phyloP scores from a whole-genome alignment of 30 jellyfish, hydroid and myxozoan species.

The Aurelia sp. region DNA sequence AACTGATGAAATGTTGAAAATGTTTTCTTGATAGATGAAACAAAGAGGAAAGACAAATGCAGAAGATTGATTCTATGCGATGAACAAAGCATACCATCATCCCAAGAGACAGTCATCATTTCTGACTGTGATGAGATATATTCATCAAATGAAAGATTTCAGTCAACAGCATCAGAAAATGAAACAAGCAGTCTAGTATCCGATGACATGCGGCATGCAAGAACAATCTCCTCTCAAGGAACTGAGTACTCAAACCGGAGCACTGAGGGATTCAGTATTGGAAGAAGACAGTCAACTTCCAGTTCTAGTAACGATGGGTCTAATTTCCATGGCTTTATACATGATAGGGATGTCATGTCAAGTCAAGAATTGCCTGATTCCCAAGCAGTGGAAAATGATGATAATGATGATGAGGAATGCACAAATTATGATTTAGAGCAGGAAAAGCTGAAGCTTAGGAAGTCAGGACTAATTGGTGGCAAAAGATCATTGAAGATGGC shows the following conservation, averaged over 20 bases:
- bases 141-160: background rate
- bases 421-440: background rate
- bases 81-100: background rate
- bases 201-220: background rate
- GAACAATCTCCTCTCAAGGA: background rate
- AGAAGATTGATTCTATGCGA: no score
- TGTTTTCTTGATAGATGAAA: no score
- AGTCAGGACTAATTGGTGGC: background rate
- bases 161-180: background rate
- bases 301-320: background rate
- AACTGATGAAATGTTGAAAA: no score
- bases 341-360: background rate
- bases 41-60: no score
- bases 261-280: background rate
- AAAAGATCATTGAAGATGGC: no score
- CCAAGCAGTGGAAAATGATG: conserved; percentile 4
- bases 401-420: background rate
- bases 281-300: background rate
- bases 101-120: background rate
- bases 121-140: background rate
- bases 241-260: background rate
- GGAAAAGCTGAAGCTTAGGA: background rate
- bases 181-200: background rate
- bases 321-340: background rate
- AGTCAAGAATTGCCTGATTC: background rate